Evolutionary conservation across 2,797 vertebrate species (phyloP), one percentile per base, ranked within the genome.

Genomic region (Phoxinus dragarum): DNA sequence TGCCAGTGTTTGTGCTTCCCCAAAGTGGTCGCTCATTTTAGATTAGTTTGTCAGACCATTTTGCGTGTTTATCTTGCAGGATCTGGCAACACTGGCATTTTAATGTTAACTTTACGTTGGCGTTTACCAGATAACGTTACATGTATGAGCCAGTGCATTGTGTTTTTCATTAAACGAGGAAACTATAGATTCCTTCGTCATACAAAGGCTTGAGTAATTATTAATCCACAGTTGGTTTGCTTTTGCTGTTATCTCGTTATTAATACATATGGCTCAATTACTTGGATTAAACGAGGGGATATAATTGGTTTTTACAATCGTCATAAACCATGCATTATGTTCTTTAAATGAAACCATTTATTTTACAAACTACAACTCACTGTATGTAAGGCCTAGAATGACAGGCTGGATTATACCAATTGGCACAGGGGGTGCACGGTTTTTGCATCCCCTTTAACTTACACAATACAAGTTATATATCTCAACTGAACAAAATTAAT

Each of bases 321-420:
- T 2, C 11, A 82, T 36, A n/a, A 23, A 74, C 5, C n/a, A 47
- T 1, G 3, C 52, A 16, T 21, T 14, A 34, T 34, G 11, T 27
- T 71, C 21, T 21, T 21, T 6, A 38, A 66, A 49, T 14, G 12
- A 82, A 74, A 19, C 31, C 2, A 61, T 49, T 44, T 19, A 17
- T 11, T 44, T 52, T 7, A 34, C 11, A 42, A 23, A 38, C 21
- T 27, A 34, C 21, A 12, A 34, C 27, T 82, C 42, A 36, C 40
- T 75, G 56, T 27, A 54, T 31, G 6, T 69, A 11, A 69, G 82
- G 82, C 82, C 82, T 76, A 76, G 42, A 49, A 82, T 36, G 69
- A 73, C 81, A 40, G 59, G 14, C 61, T 54, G 61, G 17, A 67
- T 68, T 23, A 76, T 21, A 68, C 72, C 44, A 76, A 19, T 19